Percentiles rank a stretch among this genome's conserved stretches.
These are phyloP conservation scores for Pyrocephalus nanus DNA, from an alignment of 2,797 vertebrate species.

Conservation along the genomic window DNA sequence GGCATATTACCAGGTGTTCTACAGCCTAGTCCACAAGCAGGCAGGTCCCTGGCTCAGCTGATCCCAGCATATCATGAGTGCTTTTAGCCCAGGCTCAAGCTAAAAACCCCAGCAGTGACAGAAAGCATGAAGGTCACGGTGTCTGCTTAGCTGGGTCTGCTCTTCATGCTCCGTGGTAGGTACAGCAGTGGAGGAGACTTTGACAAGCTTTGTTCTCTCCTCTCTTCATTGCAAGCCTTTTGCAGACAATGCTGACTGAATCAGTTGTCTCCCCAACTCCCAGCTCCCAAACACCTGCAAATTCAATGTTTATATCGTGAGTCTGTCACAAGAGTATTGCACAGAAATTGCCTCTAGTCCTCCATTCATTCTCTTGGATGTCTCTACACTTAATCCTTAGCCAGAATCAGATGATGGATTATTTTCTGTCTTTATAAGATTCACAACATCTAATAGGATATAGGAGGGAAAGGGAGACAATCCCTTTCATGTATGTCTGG, in stretches of 20 bases:
- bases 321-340: neutral
- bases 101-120: neutral
- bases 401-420: neutral
- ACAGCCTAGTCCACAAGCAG: neutral
- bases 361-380: neutral
- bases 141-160: neutral
- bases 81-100: neutral
- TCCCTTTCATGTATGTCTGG: neutral
- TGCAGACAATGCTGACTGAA: neutral
- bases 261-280: neutral
- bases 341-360: neutral
- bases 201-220: neutral
- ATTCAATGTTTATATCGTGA: neutral
- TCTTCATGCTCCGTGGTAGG: neutral
- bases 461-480: neutral
- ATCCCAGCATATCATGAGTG: neutral
- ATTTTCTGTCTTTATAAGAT: neutral
- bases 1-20: neutral
- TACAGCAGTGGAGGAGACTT: neutral
- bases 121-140: neutral
- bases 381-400: neutral
- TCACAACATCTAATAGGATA: neutral
- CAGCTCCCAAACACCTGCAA: neutral
- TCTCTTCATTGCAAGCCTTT: neutral
- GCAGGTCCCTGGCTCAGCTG: neutral